Percentiles rank a stretch among this genome's conserved stretches.
These are phyloP conservation scores for Lethenteron camtschaticum DNA, from an alignment of 2,113 vertebrate genomes.

Conservation along the genomic window DNA sequence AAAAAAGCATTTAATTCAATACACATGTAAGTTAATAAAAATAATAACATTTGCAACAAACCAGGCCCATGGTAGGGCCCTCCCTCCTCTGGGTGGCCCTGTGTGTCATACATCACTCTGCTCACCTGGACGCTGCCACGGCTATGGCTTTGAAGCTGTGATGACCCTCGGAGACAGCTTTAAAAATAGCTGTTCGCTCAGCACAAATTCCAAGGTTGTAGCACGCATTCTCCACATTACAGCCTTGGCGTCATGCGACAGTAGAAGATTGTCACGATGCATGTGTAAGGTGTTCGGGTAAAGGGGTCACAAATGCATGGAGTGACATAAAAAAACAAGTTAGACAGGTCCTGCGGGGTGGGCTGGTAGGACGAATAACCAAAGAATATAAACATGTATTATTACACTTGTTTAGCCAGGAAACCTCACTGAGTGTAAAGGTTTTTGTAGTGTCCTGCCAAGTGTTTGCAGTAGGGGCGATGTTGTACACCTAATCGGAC, in stretches of 20 bases:
- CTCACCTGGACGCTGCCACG: slow-evolving; percentile 35
- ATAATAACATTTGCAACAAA: slow-evolving; percentile 8
- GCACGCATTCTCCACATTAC: slow-evolving; percentile 64
- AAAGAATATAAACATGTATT: too few relatives aligned
- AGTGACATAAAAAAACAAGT: too few relatives aligned
- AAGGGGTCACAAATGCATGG: too few relatives aligned
- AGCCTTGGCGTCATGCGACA: slow-evolving; percentile 29
- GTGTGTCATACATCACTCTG: slow-evolving; percentile 3
- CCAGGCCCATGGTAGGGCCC: slow-evolving; percentile 9
- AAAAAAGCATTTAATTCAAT: not conserved
- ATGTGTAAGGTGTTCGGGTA: too few relatives aligned
- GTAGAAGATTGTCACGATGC: not conserved
- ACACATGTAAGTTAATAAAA: slow-evolving; percentile 13
- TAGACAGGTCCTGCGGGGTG: too few relatives aligned
- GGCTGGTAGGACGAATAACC: too few relatives aligned
- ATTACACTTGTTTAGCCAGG: too few relatives aligned
- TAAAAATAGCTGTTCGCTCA: slow-evolving; percentile 48
- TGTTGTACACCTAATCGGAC: too few relatives aligned
- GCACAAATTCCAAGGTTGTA: slow-evolving; percentile 49
- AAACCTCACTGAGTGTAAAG: too few relatives aligned
- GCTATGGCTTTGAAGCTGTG: slow-evolving; percentile 52
- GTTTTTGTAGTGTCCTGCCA: too few relatives aligned
- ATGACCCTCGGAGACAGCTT: slow-evolving; percentile 54
- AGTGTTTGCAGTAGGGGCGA: too few relatives aligned
- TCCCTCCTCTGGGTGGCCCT: slow-evolving; percentile 4